phyloP scores from a whole-genome alignment of 2,113 vertebrate species.

The Salminus brasiliensis region DNA sequence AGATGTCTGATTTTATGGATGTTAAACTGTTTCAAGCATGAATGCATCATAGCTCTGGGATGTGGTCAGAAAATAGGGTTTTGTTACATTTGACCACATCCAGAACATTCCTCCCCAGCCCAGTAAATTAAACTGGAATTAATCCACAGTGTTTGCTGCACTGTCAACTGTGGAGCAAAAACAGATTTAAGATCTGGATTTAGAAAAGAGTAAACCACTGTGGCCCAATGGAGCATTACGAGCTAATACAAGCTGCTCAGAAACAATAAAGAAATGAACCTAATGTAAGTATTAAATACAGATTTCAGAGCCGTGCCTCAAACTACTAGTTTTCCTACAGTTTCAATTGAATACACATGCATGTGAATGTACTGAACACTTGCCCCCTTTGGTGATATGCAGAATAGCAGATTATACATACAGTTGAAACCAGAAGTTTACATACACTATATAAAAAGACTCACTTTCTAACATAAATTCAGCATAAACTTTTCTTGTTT shows the following conservation, averaged over 20 bases:
- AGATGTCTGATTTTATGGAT: conserved; percentile 6
- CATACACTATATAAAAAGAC: too few species aligned
- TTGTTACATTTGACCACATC: conserved; percentile 23
- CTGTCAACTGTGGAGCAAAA: neutral
- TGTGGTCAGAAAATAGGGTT: conserved; percentile 14
- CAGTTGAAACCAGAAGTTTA: too few species aligned
- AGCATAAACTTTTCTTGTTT: too few species aligned
- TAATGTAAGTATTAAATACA: too few species aligned
- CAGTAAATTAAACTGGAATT: conserved; percentile 18
- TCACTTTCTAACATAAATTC: too few species aligned
- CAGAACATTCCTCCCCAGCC: conserved; percentile 1
- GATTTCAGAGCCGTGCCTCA: too few species aligned
- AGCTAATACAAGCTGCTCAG: neutral
- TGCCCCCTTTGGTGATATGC: too few species aligned
- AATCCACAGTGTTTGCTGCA: neutral
- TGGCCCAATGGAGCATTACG: neutral
- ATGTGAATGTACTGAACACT: too few species aligned
- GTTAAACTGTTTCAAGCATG: conserved; percentile 12
- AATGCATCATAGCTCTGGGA: conserved; percentile 9
- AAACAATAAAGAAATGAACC: too few species aligned
- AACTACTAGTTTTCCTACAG: too few species aligned
- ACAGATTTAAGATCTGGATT: neutral
- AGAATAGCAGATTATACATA: too few species aligned
- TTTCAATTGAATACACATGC: too few species aligned
- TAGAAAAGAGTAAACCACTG: neutral